Evolutionary conservation across 2,797 vertebrate species (phyloP).

Genomic region (Nyctalus aviator): DNA sequence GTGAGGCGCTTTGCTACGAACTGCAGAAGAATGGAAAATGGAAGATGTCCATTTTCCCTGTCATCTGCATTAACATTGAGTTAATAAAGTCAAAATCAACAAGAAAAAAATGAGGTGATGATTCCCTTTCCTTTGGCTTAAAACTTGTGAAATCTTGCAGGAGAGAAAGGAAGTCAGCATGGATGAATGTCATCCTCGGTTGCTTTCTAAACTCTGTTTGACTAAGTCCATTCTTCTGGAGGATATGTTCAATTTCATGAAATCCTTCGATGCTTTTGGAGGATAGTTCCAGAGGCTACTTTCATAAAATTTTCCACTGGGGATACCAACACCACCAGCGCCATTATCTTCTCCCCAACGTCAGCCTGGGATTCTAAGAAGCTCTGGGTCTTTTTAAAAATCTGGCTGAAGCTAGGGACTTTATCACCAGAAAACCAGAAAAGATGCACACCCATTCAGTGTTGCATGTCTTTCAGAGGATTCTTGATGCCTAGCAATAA

Average conservation of each 20-base stretch:
- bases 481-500: background rate
- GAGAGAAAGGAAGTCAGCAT: background rate
- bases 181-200: background rate
- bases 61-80: background rate
- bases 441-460: background rate
- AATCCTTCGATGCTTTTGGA: background rate
- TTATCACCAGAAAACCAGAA: background rate
- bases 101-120: background rate
- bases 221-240: background rate
- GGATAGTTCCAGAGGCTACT: background rate
- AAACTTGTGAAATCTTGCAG: background rate
- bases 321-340: background rate
- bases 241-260: background rate
- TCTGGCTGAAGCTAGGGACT: background rate
- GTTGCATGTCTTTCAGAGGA: background rate
- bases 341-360: background rate
- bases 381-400: slow-evolving; percentile 8
- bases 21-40: background rate
- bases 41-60: background rate
- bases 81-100: background rate
- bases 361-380: background rate
- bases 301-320: slow-evolving; percentile 4
- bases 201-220: background rate
- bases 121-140: slow-evolving; percentile 56
- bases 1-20: background rate